These are phyloP conservation scores for Microcebus ravelobensis DNA, from an alignment of 2,113 vertebrate genomes.

Conservation along the genomic window DNA sequence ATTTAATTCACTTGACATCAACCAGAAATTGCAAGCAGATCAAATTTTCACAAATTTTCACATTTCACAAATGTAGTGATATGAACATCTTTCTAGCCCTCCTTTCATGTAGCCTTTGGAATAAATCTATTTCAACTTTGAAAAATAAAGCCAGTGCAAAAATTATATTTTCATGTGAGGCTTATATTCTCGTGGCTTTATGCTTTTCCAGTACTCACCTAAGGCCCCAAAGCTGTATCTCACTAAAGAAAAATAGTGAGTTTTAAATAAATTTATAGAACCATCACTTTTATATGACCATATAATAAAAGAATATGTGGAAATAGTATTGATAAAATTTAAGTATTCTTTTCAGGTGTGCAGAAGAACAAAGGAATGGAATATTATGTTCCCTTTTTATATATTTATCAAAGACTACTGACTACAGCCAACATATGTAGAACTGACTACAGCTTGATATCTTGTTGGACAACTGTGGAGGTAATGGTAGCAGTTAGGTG, in stretches of 20 bases:
- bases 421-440: background rate
- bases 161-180: background rate
- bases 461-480: background rate
- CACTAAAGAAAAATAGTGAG: slow-evolving; percentile 50
- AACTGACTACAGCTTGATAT: background rate
- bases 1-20: slow-evolving; percentile 40
- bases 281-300: slow-evolving; percentile 58
- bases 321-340: slow-evolving; percentile 67
- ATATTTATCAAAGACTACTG: slow-evolving; percentile 60
- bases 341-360: slow-evolving; percentile 60
- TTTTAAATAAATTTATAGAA: slow-evolving; percentile 72
- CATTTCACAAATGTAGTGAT: background rate
- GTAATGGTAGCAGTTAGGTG: background rate
- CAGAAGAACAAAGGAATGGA: slow-evolving; percentile 59
- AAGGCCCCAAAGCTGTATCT: slow-evolving; percentile 9
- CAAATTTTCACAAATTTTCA: slow-evolving; percentile 19
- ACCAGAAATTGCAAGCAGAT: slow-evolving; percentile 21
- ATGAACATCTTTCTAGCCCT: background rate
- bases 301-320: slow-evolving; percentile 58
- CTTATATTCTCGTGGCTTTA: slow-evolving; percentile 36
- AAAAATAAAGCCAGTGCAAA: slow-evolving; percentile 43
- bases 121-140: slow-evolving; percentile 44
- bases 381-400: slow-evolving; percentile 34
- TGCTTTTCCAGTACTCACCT: slow-evolving; percentile 19
- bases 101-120: background rate